These are phyloP conservation scores for Caenorhabditis briggsae DNA, from an alignment of 1,140 invertebrate species.

Conservation along the genomic window DNA sequence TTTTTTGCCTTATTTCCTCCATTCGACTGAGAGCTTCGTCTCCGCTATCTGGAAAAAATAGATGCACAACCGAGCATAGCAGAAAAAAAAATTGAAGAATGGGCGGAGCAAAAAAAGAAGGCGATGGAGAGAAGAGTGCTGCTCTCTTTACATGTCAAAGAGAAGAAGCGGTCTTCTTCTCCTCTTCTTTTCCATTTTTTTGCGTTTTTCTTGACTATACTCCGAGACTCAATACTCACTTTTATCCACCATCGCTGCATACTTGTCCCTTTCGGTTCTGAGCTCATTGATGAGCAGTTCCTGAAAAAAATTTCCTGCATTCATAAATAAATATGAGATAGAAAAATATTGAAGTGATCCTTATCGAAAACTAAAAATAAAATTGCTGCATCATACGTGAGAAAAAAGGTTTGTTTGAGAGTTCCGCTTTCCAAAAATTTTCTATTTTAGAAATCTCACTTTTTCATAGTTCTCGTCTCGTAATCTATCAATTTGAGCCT, in stretches of 20 bases:
- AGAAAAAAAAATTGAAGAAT: background rate
- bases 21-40: constrained; percentile 56
- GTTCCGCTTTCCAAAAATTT: too few relatives aligned
- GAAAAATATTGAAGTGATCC: too few relatives aligned
- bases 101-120: background rate
- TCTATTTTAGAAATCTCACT: background rate
- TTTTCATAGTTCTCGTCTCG: constrained; percentile 56
- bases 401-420: too few relatives aligned
- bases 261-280: constrained; percentile 59
- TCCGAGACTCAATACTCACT: constrained; percentile 29
- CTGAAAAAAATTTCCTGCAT: constrained; percentile 15
- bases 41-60: constrained; percentile 39
- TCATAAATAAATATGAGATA: background rate
- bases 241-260: constrained; percentile 52
- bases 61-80: background rate
- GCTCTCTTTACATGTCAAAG: constrained; percentile 55
- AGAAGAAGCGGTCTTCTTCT: constrained; percentile 23
- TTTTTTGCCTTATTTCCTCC: constrained; percentile 65
- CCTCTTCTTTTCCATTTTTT: constrained; percentile 22
- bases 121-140: background rate
- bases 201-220: background rate
- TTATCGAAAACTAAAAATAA: too few relatives aligned
- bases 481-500: constrained; percentile 50
- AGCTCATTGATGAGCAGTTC: constrained; percentile 61
- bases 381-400: too few relatives aligned